Evolutionary conservation across 1,140 invertebrate species (phyloP), one percentile per base, ranked within the genome.

Genomic region (Heliconius congener): DNA sequence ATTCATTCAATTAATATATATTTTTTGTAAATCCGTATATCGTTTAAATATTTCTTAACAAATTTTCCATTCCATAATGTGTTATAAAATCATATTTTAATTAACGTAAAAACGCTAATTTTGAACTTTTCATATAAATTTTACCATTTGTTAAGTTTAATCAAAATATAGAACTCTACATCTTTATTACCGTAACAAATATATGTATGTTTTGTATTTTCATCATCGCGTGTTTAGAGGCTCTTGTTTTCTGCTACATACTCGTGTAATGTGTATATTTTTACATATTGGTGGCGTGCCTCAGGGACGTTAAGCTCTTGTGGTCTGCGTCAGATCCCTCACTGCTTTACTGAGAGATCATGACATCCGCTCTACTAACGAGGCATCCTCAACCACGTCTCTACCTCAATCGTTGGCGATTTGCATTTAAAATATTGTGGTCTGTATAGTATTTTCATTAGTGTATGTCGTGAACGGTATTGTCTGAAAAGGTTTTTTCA

Each of bases 201-300:
- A 30, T 30, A 30, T 66, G 60, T 66, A 30, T 57, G 27, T 66
- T 66, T 66, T 66, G 60, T 66, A 30, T 66, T 66, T 66, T 66
- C 0, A 66, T 6, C 23, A 66, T 66, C 27, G 60, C 60, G 60
- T 66, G 60, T 66, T 30, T 23, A 27, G 27, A 5, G 60, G 60
- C 23, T 27, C 27, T 66, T 66, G 60, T 66, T n/a, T 66, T 66
- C 52, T 16, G 11, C 74, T 75, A 70, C 37, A 70, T 71, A 39
- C 39, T 39, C 34, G 18, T 76, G 39, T 16, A 70, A n/a, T 76
- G 60, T 66, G 16, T 19, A 60, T 39, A 71, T 70, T 76, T 75
- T 76, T 76, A 76, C 39, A 76, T 70, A 76, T 70, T 71, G n/a
- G 39, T 76, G 74, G 60, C 74, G 60, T 76, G 74, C 57, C 39